Evolutionary conservation across 2,888 invertebrate genomes (phyloP).

Genomic region (Herminia tarsipennalis): DNA sequence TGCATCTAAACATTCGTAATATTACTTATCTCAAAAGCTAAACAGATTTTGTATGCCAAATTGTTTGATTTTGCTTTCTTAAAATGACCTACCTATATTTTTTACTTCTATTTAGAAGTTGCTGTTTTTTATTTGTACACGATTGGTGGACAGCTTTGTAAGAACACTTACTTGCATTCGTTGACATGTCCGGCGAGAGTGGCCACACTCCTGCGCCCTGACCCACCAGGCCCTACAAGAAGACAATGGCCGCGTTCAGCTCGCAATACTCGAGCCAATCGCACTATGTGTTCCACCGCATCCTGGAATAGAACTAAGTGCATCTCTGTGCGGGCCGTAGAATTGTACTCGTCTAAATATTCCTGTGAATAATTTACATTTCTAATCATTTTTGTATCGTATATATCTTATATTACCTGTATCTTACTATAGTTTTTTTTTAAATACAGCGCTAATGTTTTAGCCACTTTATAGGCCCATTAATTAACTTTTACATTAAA

Average conservation of each 20-base stretch:
- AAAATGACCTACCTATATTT: too few relatives aligned
- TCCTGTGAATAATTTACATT: slow-evolving; percentile 78
- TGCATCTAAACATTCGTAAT: slow-evolving; percentile 89
- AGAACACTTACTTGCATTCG: slow-evolving; percentile 88
- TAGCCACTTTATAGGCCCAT: too few relatives aligned
- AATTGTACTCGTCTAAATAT: slow-evolving; percentile 94
- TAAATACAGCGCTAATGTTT: too few relatives aligned
- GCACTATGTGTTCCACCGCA: slow-evolving; percentile 94
- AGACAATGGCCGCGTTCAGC: slow-evolving; percentile 95
- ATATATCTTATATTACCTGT: too few relatives aligned
- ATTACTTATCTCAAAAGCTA: too few relatives aligned
- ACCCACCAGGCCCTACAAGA: slow-evolving; percentile 95
- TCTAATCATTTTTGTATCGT: neutral
- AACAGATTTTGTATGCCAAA: too few relatives aligned
- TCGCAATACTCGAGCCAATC: slow-evolving; percentile 93
- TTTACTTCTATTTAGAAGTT: neutral
- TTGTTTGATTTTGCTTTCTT: too few relatives aligned
- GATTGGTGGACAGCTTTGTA: too few relatives aligned
- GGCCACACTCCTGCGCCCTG: slow-evolving; percentile 95
- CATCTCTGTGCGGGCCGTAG: slow-evolving; percentile 91
- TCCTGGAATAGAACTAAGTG: slow-evolving; percentile 95
- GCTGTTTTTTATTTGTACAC: too few relatives aligned
- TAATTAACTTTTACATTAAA: too few relatives aligned
- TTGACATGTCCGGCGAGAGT: slow-evolving; percentile 94
- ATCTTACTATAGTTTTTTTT: too few relatives aligned